These are phyloP conservation scores for Propithecus deckenii DNA, from an alignment of 2,797 vertebrate genomes.

Conservation along the genomic window DNA sequence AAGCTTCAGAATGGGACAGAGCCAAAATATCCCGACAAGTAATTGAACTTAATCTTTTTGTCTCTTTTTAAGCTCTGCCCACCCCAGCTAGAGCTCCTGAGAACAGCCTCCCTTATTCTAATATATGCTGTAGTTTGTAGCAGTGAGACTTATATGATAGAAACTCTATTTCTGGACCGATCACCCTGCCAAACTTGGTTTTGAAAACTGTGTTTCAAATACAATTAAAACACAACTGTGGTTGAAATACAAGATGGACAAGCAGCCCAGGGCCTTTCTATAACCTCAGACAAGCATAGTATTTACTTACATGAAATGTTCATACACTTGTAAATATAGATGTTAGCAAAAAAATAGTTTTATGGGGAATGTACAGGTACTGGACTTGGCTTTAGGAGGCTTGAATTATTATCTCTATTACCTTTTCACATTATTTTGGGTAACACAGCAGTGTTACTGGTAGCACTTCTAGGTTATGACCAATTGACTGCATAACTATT, in stretches of 20 bases:
- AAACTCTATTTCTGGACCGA: too few relatives aligned
- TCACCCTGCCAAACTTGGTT: not conserved
- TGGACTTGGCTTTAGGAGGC: not conserved
- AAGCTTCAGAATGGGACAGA: not conserved
- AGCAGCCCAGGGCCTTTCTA: not conserved
- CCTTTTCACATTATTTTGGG: not conserved
- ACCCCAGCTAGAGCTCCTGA: accelerated
- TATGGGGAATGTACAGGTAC: not conserved
- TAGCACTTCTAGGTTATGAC: not conserved
- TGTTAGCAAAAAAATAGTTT: not conserved
- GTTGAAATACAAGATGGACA: not conserved
- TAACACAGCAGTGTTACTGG: not conserved
- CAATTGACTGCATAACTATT: not conserved
- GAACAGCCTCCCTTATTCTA: not conserved
- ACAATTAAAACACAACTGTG: not conserved
- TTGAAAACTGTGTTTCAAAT: not conserved
- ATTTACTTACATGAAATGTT: not conserved
- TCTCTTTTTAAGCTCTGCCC: not conserved
- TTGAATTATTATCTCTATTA: not conserved
- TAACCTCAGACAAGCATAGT: not conserved
- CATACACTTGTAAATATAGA: not conserved
- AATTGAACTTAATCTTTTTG: not conserved
- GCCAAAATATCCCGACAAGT: not conserved
- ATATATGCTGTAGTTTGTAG: not conserved
- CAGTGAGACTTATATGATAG: not conserved